Evolutionary conservation across 2,888 invertebrate species (phyloP).

Genomic region (Dyspetes luteomarginatus): DNA sequence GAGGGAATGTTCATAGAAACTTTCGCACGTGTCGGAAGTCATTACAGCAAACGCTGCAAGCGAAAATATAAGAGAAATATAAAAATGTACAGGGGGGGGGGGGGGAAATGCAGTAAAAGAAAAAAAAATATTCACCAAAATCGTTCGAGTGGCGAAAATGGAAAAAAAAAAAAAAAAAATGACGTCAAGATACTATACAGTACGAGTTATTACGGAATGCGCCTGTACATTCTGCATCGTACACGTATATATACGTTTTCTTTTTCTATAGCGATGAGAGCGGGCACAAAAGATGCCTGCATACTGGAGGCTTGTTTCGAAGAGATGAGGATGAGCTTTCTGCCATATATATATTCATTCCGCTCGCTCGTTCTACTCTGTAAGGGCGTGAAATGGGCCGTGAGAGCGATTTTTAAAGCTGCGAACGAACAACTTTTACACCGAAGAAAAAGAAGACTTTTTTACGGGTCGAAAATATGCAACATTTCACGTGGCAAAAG

Average conservation of each 20-base stretch:
- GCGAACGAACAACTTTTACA: slow-evolving; percentile 28
- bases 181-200: not conserved
- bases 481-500: not conserved
- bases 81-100: slow-evolving; percentile 16
- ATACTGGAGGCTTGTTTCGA: slow-evolving; percentile 27
- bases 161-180: slow-evolving; percentile 4
- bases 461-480: not conserved
- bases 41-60: slow-evolving; percentile 11
- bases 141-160: too few relatives aligned
- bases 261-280: not conserved
- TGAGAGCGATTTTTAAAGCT: slow-evolving; percentile 51
- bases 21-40: slow-evolving; percentile 19
- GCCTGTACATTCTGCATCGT: not conserved
- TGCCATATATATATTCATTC: slow-evolving; percentile 15
- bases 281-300: not conserved
- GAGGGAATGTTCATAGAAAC: not conserved
- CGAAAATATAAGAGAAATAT: slow-evolving; percentile 19
- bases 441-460: not conserved
- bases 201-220: not conserved
- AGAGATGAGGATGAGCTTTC: not conserved
- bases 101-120: slow-evolving; percentile 36
- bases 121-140: slow-evolving; percentile 49
- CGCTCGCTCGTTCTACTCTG: slow-evolving; percentile 38
- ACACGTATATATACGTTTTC: not conserved
- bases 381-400: slow-evolving; percentile 51